phyloP scores from a whole-genome alignment of 1,140 invertebrate species.

The Drosophila hydei region DNA sequence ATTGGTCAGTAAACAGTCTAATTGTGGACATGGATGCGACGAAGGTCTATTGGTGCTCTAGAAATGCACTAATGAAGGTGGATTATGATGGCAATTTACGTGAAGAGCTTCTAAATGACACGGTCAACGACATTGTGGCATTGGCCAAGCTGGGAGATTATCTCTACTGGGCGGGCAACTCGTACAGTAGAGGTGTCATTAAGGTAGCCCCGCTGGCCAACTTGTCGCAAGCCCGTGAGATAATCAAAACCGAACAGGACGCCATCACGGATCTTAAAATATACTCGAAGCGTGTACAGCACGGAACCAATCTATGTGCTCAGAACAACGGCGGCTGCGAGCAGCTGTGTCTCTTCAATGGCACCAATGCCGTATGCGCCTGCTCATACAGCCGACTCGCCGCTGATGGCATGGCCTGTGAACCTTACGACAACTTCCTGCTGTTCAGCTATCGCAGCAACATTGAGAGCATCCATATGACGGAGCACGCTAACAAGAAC shows the following conservation, averaged over 20 bases:
- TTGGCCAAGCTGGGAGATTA: constrained; percentile 79
- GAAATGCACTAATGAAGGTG: constrained; percentile 90
- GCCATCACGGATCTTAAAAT: constrained; percentile 90
- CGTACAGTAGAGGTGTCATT: constrained; percentile 87
- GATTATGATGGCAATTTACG: constrained; percentile 90
- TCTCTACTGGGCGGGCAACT: constrained; percentile 85
- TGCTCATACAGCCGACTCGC: constrained; percentile 90
- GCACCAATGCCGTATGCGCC: constrained; percentile 87
- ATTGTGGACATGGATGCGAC: constrained; percentile 89
- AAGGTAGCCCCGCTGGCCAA: constrained; percentile 87
- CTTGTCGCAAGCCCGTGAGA: constrained; percentile 85
- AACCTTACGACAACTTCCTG: constrained; percentile 90
- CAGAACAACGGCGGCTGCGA: constrained; percentile 90
- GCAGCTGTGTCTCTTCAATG: constrained; percentile 92
- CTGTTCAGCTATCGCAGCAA: constrained; percentile 90
- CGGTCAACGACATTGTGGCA: constrained; percentile 91
- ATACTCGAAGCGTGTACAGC: constrained; percentile 85
- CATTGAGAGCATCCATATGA: constrained; percentile 91
- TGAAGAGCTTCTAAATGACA: constrained; percentile 88
- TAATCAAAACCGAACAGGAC: constrained; percentile 87
- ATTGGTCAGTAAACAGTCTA: constrained; percentile 86
- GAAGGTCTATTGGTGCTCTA: constrained; percentile 93
- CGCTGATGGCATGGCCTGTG: constrained; percentile 87
- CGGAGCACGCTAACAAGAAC: constrained; percentile 89
- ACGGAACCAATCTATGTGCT: constrained; percentile 88